A percentile compares a stretch with the other conserved stretches of the same genome.
phyloP scores from a whole-genome alignment of 1,140 invertebrate species.

The Drosophila arizonae region DNA sequence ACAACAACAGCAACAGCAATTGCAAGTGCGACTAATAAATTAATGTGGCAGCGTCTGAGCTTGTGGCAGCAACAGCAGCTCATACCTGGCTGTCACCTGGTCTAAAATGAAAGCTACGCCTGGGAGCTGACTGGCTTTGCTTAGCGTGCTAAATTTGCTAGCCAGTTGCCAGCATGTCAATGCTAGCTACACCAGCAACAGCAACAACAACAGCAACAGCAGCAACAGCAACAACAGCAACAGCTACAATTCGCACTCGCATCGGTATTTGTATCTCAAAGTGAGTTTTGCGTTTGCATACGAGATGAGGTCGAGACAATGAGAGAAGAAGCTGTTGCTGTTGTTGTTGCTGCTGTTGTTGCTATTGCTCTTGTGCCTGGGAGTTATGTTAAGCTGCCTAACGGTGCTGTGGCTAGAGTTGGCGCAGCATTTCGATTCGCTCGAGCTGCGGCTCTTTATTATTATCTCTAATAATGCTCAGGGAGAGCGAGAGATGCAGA shows the following conservation, averaged over 20 bases:
- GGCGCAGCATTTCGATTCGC: constrained; percentile 47
- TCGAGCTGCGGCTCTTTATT: constrained; percentile 71
- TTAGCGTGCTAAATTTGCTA: constrained; percentile 74
- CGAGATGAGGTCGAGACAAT: constrained; percentile 62
- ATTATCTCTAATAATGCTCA: constrained; percentile 70
- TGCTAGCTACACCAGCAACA: constrained; percentile 37
- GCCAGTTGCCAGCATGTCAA: constrained; percentile 60
- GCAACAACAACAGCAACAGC: constrained; percentile 30
- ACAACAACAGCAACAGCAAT: constrained; percentile 37
- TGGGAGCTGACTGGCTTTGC: constrained; percentile 16
- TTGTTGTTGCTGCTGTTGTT: constrained; percentile 6
- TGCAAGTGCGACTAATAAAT: constrained; percentile 38
- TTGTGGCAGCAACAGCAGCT: constrained; percentile 43
- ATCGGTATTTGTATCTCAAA: constrained; percentile 56
- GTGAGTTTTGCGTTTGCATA: constrained; percentile 61
- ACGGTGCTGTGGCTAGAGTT: constrained; percentile 53
- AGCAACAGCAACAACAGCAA: constrained; percentile 29
- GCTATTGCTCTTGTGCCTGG: constrained; percentile 8
- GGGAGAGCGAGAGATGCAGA: not conserved
- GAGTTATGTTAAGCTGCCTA: constrained; percentile 72
- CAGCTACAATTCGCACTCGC: constrained; percentile 14
- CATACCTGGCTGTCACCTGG: constrained; percentile 72
- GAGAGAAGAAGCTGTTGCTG: constrained; percentile 18
- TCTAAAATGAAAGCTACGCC: constrained; percentile 69
- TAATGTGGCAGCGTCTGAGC: constrained; percentile 31